Base-by-base conservation (phyloP, 2,113 vertebrate genomes). In the Caranx melampygus region DNA sequence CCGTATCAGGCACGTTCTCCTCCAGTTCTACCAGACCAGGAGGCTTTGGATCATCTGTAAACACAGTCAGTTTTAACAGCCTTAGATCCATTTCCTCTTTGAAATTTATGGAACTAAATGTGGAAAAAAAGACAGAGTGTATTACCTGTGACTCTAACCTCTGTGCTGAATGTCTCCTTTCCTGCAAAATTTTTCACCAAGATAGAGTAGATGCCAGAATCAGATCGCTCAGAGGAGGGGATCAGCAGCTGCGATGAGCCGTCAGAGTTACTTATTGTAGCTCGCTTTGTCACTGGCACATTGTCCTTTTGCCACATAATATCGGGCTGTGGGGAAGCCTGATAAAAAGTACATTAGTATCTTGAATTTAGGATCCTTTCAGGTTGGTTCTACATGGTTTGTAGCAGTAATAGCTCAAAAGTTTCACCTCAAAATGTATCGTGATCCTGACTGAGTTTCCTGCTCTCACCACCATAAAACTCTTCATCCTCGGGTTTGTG, bases 271-370 rank as follows among this genome's bases (percentile, higher is more conserved):
- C 87, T 95, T 26, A 95, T 54, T 0, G 92, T 94, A 3, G 93
- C 95, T 49, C 85, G 89, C 72, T 85, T 93, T 47, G 94, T 47
- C 76, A 97, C 90, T 3, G 96, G 93, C 34, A 92, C 80, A 1
- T 95, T 94, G 21, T 98, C 96, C 86, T 98, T 99, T 0, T 95
- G 59, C 97, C 97, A 99, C 61, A 83, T 92, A 72, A 97, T 94
- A 45, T 93, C 90, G 0, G 95, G 95, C 64, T 74, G 72, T 5
- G 97, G 97, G 16, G 94, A 94, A 0, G 95, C 97, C 97, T 99
- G 79, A 71, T 4, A 40, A 45, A 47, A 67, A 64, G 14, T 31
- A n/a, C 12, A 70, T 51, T n/a, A 42, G 16, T 26, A 33, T 45
- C 5, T 34, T 21, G 37, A 37, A 26, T 67, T 37, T 26, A 2